Conservation (phyloP, 35 echinoderm and acorn worm genomes). For the Nesometra sesokonis region DNA sequence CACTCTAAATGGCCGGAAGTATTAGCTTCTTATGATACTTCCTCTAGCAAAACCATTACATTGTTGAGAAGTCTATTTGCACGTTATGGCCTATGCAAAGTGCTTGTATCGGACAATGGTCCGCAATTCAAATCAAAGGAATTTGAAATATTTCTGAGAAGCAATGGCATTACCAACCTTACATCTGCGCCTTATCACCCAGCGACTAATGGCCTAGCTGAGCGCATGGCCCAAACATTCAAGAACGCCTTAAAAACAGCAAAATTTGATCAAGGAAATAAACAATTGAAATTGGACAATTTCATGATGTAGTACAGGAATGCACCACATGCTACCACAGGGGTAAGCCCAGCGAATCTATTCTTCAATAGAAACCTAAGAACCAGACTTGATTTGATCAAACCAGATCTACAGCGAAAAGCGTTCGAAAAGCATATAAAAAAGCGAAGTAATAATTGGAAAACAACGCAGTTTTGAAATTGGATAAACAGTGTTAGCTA, state of each 20-base stretch:
- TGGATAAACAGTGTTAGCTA: too few relatives aligned
- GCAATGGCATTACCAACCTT: slow-evolving; percentile 47
- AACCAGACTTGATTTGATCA: too few relatives aligned
- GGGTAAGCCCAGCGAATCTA: slow-evolving; percentile 21
- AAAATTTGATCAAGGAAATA: not conserved
- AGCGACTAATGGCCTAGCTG: slow-evolving; percentile 24
- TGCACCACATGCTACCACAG: slow-evolving; percentile 50
- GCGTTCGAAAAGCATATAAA: too few relatives aligned
- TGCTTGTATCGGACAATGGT: slow-evolving; percentile 59
- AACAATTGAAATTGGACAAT: not conserved
- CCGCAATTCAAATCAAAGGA: slow-evolving; percentile 39
- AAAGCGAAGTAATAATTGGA: too few relatives aligned
- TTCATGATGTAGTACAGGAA: slow-evolving; percentile 25
- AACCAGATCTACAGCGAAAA: too few relatives aligned
- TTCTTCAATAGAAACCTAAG: not conserved
- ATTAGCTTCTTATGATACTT: slow-evolving; percentile 17
- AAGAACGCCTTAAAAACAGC: slow-evolving; percentile 4
- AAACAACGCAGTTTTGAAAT: too few relatives aligned
- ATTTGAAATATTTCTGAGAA: slow-evolving; percentile 28
- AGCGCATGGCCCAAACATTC: slow-evolving; percentile 1
- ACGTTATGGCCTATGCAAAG: slow-evolving; percentile 36
- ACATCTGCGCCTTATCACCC: slow-evolving; percentile 29
- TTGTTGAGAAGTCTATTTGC: slow-evolving; percentile 38
- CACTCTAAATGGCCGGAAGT: slow-evolving; percentile 65
- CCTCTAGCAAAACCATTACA: slow-evolving; percentile 29